Evolutionary conservation across 2,113 vertebrate species (phyloP).

Genomic region (Semicossyphus pulcher): DNA sequence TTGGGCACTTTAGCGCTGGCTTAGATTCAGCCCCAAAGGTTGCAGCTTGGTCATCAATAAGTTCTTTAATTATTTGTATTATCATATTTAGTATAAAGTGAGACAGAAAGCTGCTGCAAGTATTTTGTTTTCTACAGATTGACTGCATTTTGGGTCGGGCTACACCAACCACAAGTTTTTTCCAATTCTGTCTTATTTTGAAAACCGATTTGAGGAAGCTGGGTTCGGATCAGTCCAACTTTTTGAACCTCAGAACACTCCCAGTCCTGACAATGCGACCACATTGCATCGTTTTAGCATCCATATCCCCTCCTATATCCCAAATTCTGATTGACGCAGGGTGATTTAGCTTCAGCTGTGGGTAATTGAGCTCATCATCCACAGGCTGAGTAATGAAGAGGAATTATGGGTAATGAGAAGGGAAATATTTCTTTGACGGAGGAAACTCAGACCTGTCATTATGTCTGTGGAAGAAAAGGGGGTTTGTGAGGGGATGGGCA

Average conservation of each 20-base stretch:
- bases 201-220: neutral
- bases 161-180: neutral
- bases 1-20: too few species aligned
- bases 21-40: neutral
- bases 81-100: too few species aligned
- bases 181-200: neutral
- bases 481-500: neutral
- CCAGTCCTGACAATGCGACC: neutral
- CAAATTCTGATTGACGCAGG: constrained; percentile 19
- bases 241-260: neutral
- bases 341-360: constrained; percentile 31
- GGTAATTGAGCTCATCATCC: constrained; percentile 44
- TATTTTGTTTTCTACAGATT: neutral
- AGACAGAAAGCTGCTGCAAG: neutral
- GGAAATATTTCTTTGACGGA: constrained; percentile 24
- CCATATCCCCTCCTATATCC: neutral
- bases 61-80: too few species aligned
- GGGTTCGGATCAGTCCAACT: neutral
- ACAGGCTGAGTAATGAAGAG: constrained; percentile 25
- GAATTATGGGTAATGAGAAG: constrained; percentile 31
- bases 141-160: neutral
- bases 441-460: constrained; percentile 11
- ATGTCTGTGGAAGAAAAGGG: neutral
- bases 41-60: neutral
- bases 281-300: neutral